A percentile compares a stretch with the other conserved stretches of the same genome.
Evolutionary conservation across 1,140 invertebrate genomes (phyloP).

Genomic region (Drosophila serrata): DNA sequence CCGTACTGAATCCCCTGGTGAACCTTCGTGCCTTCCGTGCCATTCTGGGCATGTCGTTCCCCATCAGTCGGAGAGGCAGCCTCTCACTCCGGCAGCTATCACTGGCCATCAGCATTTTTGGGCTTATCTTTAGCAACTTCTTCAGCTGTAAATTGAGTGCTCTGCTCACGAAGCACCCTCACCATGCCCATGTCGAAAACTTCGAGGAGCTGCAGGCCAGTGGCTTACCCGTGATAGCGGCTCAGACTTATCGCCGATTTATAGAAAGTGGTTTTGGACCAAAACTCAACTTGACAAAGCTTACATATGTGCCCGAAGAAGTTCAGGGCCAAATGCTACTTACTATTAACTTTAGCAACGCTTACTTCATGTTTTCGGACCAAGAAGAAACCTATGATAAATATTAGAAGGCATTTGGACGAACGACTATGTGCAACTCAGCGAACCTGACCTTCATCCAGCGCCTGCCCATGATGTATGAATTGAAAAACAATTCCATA

Average conservation of each 20-base stretch:
- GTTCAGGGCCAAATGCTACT: neutral
- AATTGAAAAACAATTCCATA: constrained; percentile 13
- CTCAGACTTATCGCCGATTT: no score
- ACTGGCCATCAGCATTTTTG: constrained; percentile 45
- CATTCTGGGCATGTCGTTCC: constrained; percentile 34
- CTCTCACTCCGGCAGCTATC: constrained; percentile 21
- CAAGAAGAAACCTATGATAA: neutral
- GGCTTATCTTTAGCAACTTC: constrained; percentile 32
- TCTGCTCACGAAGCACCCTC: constrained; percentile 31
- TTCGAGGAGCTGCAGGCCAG: constrained; percentile 38
- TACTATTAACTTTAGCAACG: constrained; percentile 6
- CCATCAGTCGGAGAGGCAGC: neutral
- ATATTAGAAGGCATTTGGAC: neutral
- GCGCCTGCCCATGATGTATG: neutral
- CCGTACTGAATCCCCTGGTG: constrained; percentile 2
- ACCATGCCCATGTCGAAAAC: neutral
- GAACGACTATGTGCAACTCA: neutral
- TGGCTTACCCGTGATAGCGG: constrained; percentile 6
- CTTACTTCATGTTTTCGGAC: neutral
- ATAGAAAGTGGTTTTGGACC: neutral
- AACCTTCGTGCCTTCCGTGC: constrained; percentile 37
- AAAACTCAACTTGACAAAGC: neutral
- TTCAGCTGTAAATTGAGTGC: constrained; percentile 56
- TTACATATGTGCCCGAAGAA: neutral
- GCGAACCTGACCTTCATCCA: neutral